These are phyloP conservation scores for Lycocerus yunnanus DNA, from an alignment of 2,888 invertebrate genomes.

Conservation along the genomic window DNA sequence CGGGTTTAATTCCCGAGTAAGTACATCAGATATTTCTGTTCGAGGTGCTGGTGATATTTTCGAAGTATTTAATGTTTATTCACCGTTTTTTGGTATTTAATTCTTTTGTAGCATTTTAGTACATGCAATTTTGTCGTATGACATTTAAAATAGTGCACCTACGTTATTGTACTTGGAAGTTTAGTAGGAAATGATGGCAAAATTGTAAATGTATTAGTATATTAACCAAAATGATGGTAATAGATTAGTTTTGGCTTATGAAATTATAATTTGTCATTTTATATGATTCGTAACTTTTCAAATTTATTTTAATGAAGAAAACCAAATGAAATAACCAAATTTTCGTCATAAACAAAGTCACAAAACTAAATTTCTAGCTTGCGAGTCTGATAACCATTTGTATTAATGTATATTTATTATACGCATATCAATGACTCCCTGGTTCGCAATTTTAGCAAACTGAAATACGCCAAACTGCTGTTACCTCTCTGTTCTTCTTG, in stretches of 20 bases:
- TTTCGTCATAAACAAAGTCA: slow-evolving; percentile 35
- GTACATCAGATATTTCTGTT: too few relatives aligned
- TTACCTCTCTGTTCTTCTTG: slow-evolving; percentile 19
- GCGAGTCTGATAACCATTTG: slow-evolving; percentile 48
- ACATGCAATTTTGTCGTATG: too few relatives aligned
- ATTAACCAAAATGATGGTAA: not conserved
- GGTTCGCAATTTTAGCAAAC: slow-evolving; percentile 44
- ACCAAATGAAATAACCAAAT: slow-evolving; percentile 38
- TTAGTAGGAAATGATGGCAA: not conserved
- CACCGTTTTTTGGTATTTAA: too few relatives aligned
- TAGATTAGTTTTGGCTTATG: not conserved
- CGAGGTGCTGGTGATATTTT: too few relatives aligned
- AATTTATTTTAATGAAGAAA: slow-evolving; percentile 47
- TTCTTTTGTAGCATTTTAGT: too few relatives aligned
- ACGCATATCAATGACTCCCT: slow-evolving; percentile 53
- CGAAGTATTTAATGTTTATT: too few relatives aligned
- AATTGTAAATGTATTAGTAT: not conserved
- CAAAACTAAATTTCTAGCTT: slow-evolving; percentile 35
- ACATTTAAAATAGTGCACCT: too few relatives aligned
- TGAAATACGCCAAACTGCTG: slow-evolving; percentile 35
- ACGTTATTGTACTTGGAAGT: too few relatives aligned
- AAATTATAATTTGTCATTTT: slow-evolving; percentile 10
- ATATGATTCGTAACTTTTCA: slow-evolving; percentile 35
- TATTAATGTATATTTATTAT: slow-evolving; percentile 54
- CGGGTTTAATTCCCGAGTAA: too few relatives aligned